Evolutionary conservation across 1,140 invertebrate species (phyloP).

Genomic region (Camponotus pennsylvanicus): DNA sequence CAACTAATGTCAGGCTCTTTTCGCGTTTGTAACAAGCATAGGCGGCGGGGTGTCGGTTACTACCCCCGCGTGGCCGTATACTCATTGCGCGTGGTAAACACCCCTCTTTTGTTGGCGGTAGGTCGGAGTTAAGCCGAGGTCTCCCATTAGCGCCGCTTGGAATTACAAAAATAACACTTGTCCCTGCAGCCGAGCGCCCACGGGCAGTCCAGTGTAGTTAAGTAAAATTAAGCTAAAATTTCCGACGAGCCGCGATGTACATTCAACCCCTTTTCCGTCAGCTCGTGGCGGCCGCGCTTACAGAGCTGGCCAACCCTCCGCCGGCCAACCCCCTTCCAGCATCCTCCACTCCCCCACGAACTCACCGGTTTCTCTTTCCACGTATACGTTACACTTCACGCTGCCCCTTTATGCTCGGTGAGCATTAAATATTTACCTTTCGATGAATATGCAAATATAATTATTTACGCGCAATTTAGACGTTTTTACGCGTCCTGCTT

Average conservation of each 20-base stretch:
- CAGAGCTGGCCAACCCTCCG: constrained; percentile 70
- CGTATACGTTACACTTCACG: constrained; percentile 83
- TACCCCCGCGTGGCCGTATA: constrained; percentile 64
- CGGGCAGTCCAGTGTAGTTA: constrained; percentile 75
- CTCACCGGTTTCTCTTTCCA: constrained; percentile 66
- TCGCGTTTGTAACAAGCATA: constrained; percentile 50
- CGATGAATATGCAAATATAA: constrained; percentile 87
- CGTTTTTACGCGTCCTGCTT: constrained; percentile 83
- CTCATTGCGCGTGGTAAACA: constrained; percentile 72
- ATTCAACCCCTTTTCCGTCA: constrained; percentile 80
- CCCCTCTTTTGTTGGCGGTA: constrained; percentile 73
- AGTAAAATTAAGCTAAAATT: constrained; percentile 84
- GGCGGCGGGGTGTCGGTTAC: constrained; percentile 65
- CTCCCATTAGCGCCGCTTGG: constrained; percentile 76
- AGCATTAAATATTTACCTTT: constrained; percentile 86
- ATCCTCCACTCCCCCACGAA: constrained; percentile 64
- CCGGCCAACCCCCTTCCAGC: constrained; percentile 65
- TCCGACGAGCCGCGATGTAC: constrained; percentile 76
- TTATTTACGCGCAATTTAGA: constrained; percentile 86
- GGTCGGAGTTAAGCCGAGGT: constrained; percentile 74
- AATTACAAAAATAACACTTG: constrained; percentile 84
- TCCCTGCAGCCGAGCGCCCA: constrained; percentile 67
- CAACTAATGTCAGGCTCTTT: constrained; percentile 61
- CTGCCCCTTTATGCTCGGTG: constrained; percentile 74
- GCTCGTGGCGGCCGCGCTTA: constrained; percentile 72